These are phyloP conservation scores for Hyperoplus immaculatus DNA, from an alignment of 2,797 vertebrate genomes.

Conservation along the genomic window DNA sequence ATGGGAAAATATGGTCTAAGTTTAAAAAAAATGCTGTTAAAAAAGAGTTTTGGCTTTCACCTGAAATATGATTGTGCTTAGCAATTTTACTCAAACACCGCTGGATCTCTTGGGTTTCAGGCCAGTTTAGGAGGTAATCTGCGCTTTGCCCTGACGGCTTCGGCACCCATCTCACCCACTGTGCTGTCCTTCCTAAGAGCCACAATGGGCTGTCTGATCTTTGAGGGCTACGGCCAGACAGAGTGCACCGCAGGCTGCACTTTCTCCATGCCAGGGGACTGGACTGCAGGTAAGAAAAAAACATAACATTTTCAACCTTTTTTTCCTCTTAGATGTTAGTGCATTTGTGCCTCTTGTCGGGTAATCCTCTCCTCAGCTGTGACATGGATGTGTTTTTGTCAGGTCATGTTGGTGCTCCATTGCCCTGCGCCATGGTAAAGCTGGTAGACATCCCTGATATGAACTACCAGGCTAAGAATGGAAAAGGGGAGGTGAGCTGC, in stretches of 20 bases:
- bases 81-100: background rate
- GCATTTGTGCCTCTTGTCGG: background rate
- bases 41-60: slow-evolving; percentile 24
- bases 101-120: slow-evolving; percentile 57
- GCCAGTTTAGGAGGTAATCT: slow-evolving; percentile 86
- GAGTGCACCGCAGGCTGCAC: slow-evolving; percentile 89
- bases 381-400: slow-evolving; percentile 25
- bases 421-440: slow-evolving; percentile 86
- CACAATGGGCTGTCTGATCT: slow-evolving; percentile 87
- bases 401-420: slow-evolving; percentile 87
- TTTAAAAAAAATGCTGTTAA: slow-evolving; percentile 49
- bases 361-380: slow-evolving; percentile 22
- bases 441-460: slow-evolving; percentile 87
- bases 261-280: slow-evolving; percentile 88
- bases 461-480: slow-evolving; percentile 84
- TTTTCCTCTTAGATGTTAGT: background rate
- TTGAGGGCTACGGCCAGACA: slow-evolving; percentile 88
- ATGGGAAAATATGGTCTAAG: slow-evolving; percentile 63
- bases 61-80: slow-evolving; percentile 9
- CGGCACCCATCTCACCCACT: slow-evolving; percentile 86
- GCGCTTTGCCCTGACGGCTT: slow-evolving; percentile 85
- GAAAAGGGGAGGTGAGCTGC: slow-evolving; percentile 84
- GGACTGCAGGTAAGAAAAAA: slow-evolving; percentile 79
- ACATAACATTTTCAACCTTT: background rate
- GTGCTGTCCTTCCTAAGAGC: slow-evolving; percentile 88